These are phyloP conservation scores for Lutjanus campechanus DNA, from an alignment of 2,797 vertebrate genomes.

Conservation along the genomic window DNA sequence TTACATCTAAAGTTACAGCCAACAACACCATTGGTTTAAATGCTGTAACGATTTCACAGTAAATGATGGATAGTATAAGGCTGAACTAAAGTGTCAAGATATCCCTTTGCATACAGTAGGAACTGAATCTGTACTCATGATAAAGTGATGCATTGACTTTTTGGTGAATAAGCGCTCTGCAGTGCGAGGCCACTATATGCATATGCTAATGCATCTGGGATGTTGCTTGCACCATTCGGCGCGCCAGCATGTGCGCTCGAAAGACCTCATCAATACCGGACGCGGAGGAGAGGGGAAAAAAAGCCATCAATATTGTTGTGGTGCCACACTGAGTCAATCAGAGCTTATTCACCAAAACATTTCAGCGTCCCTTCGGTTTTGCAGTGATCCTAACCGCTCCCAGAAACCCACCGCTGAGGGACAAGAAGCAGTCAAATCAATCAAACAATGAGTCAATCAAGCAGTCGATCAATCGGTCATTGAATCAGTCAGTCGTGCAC, in stretches of 20 bases:
- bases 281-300: neutral
- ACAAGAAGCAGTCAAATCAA: slow-evolving; percentile 63
- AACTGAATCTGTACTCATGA: slow-evolving; percentile 34
- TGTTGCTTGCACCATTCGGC: slow-evolving; percentile 31
- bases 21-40: slow-evolving; percentile 11
- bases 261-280: slow-evolving; percentile 18
- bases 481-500: slow-evolving; percentile 23
- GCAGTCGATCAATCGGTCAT: slow-evolving; percentile 28
- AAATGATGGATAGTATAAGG: slow-evolving; percentile 6
- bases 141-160: slow-evolving; percentile 45
- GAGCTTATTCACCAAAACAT: slow-evolving; percentile 54
- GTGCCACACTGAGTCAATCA: slow-evolving; percentile 22
- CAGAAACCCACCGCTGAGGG: slow-evolving; percentile 52
- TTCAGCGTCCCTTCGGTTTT: slow-evolving; percentile 22
- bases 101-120: slow-evolving; percentile 45
- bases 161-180: slow-evolving; percentile 58
- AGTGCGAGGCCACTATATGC: slow-evolving; percentile 12
- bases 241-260: slow-evolving; percentile 32
- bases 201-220: slow-evolving; percentile 27
- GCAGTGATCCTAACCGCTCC: slow-evolving; percentile 27
- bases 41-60: slow-evolving; percentile 20
- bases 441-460: slow-evolving; percentile 44
- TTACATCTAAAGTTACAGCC: neutral
- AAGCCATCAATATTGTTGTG: neutral
- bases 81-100: slow-evolving; percentile 56